phyloP scores from a whole-genome alignment of 2,113 vertebrate species.

The Corvus cornix region DNA sequence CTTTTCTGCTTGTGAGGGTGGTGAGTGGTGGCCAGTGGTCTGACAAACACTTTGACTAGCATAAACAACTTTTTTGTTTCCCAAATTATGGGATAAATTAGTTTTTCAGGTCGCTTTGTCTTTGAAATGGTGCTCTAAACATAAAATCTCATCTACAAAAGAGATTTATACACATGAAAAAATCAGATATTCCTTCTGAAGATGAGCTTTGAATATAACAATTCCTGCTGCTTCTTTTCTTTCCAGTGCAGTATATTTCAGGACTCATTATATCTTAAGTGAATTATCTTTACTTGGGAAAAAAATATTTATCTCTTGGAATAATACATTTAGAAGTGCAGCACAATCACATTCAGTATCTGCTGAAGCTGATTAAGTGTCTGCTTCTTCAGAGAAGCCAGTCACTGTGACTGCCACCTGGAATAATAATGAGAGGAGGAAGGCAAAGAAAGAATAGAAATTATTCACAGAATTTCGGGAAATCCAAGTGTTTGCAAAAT shows the following conservation, averaged over 20 bases:
- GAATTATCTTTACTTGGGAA: constrained; percentile 28
- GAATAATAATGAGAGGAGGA: constrained; percentile 1
- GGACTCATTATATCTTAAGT: constrained; percentile 28
- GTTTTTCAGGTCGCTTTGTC: neutral
- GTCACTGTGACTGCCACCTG: constrained; percentile 8
- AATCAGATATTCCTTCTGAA: neutral
- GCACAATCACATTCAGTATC: constrained; percentile 5
- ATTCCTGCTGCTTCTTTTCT: neutral
- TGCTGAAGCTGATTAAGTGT: constrained; percentile 34
- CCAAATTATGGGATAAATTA: neutral
- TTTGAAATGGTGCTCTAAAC: neutral
- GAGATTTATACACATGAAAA: constrained; percentile 1
- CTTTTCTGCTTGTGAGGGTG: neutral
- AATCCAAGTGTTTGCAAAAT: neutral
- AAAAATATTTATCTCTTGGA: constrained; percentile 38
- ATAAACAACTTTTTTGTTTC: neutral
- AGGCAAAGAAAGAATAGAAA: neutral
- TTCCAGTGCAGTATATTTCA: neutral
- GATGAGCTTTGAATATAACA: neutral
- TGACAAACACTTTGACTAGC: neutral
- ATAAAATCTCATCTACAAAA: neutral
- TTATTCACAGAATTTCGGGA: neutral
- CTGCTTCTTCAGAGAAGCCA: constrained; percentile 36
- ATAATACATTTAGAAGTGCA: constrained; percentile 23
- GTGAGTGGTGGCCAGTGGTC: neutral